Conservation (phyloP, 1,140 invertebrate species). For the Mizuhopecten yessoensis region DNA sequence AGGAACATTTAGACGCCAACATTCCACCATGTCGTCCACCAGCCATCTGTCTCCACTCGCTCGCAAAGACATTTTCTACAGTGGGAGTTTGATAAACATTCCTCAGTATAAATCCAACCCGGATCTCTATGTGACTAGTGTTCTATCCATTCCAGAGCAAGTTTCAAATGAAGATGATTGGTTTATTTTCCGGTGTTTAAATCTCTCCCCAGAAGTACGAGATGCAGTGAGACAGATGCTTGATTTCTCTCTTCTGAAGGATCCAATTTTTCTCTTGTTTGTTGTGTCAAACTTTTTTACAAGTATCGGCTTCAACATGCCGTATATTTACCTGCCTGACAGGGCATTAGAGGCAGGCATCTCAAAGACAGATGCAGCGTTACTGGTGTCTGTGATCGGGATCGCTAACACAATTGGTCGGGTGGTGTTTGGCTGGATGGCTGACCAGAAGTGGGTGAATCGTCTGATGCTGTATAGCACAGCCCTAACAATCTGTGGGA, state of each 20-base stretch:
- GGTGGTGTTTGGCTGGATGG: conserved; percentile 80
- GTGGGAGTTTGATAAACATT: conserved; percentile 90
- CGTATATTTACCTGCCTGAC: conserved; percentile 90
- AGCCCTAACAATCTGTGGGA: conserved; percentile 92
- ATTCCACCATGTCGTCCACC: conserved; percentile 43
- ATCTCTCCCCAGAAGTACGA: conserved; percentile 68
- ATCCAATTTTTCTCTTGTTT: conserved; percentile 95
- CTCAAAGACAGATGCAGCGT: conserved; percentile 90
- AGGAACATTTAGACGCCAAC: not conserved
- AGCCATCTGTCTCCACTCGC: conserved; percentile 43
- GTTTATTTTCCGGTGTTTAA: conserved; percentile 56
- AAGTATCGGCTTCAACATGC: conserved; percentile 97
- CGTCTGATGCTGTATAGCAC: conserved; percentile 92
- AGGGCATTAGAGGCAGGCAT: conserved; percentile 84
- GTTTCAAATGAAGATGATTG: conserved; percentile 51
- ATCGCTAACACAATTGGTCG: conserved; percentile 86
- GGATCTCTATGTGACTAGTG: conserved; percentile 69
- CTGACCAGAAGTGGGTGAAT: conserved; percentile 84
- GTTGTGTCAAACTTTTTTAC: conserved; percentile 97
- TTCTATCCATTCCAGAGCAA: conserved; percentile 70
- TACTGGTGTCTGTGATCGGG: conserved; percentile 96
- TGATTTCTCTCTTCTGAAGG: conserved; percentile 91
- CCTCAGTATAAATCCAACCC: conserved; percentile 83
- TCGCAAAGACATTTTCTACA: conserved; percentile 94
- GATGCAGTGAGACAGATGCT: conserved; percentile 91